Evolutionary conservation across 1,140 invertebrate species (phyloP), one percentile per base, ranked within the genome.

Genomic region (Mya arenaria): DNA sequence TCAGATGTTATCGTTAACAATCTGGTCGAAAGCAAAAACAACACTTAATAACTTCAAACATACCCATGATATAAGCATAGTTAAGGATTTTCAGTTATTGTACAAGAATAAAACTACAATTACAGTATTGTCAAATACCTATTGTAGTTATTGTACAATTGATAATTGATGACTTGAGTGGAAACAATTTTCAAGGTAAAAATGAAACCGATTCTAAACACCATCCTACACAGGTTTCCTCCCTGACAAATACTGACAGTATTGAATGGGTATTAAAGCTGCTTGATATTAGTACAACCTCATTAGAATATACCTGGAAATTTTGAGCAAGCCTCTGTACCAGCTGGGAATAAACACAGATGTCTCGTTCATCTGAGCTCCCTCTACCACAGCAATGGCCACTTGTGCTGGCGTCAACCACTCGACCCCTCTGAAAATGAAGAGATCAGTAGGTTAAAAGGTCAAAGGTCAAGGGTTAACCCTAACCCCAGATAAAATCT

Each of bases 371-470:
- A 80, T 80, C 32, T 88, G 80, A 39, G 84, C 84, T 25, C 88
- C 89, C 23, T 90, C 87, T 30, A 90, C 78, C 62, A 84, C 85
- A n/a, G 81, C 80, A 15, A 73, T 30, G 6, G 89, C 88, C 32
- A 85, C 84, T 36, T 88, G 84, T 71, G 84, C 75, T 19, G 89
- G 89, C 1, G 73, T 86, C 30, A 88, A 65, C 30, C 87, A 63
- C 30, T 62, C 71, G 10, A 71, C 85, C 63, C 83, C 52, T 44
- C 88, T 88, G 41, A 62, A 85, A 72, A 44, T 48, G 25, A 19
- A 72, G 60, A 23, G 19, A 8, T 36, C 15, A 5, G 32, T 8
- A 41, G 25, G 4, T 44, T 36, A 6, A 58, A 28, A 5, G 0
- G 8, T 28, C n/a, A 63, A 6, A 39, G 4, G 19, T 17, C 10